These are phyloP conservation scores for Hirtodrosophila duncani DNA, from an alignment of 2,888 invertebrate species.

Conservation along the genomic window DNA sequence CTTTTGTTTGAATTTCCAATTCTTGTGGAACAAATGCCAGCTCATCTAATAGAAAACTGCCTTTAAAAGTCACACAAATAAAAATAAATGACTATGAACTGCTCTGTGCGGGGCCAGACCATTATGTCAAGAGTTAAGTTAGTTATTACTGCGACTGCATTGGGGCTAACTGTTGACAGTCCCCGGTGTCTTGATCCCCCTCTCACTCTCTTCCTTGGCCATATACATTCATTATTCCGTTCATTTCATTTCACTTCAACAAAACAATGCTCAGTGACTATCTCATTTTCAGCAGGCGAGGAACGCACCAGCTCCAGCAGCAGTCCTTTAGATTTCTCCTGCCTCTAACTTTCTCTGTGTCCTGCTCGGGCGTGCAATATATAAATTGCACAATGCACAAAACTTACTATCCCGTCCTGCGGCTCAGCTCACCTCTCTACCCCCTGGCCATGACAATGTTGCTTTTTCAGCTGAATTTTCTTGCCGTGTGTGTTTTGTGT, in stretches of 20 bases:
- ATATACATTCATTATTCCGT: conserved; percentile 50
- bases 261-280: conserved; percentile 64
- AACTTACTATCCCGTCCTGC: conserved; percentile 24
- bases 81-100: conserved; percentile 41
- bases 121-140: conserved; percentile 52
- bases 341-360: conserved; percentile 2
- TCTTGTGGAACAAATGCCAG: too few relatives aligned
- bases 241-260: conserved; percentile 57
- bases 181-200: conserved; percentile 21
- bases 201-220: background rate
- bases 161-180: conserved; percentile 17
- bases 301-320: conserved; percentile 4
- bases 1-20: too few relatives aligned
- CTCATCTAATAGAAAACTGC: conserved; percentile 4
- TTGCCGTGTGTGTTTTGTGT: conserved; percentile 11
- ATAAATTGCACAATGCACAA: conserved; percentile 65
- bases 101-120: conserved; percentile 12
- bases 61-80: conserved; percentile 37
- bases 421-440: background rate
- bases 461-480: conserved; percentile 24
- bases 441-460: conserved; percentile 29
- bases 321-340: background rate
- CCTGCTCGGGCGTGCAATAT: conserved; percentile 46
- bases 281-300: conserved; percentile 54
- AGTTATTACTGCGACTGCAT: conserved; percentile 47